phyloP scores from a whole-genome alignment of 2,113 vertebrate genomes.

The Hippoglossus stenolepis region DNA sequence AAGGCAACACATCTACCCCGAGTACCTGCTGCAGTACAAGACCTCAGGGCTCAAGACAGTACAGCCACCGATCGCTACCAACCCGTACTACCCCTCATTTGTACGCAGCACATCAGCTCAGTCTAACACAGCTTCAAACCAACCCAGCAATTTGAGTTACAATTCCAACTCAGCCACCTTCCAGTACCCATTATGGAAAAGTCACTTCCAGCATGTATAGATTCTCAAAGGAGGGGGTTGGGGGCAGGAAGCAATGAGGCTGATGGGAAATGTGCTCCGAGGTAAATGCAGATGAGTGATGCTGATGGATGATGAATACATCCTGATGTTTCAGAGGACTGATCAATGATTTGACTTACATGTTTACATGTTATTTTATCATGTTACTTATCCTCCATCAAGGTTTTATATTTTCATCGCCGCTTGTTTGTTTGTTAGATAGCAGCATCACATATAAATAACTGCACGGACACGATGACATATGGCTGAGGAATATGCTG shows the following conservation, averaged over 20 bases:
- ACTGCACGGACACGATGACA: no score
- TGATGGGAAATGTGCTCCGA: conserved; percentile 37
- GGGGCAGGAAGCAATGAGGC: conserved; percentile 41
- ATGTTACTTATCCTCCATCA: no score
- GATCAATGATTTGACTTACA: no score
- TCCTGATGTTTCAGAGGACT: not conserved
- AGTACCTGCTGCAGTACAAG: conserved; percentile 90
- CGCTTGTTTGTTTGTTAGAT: no score
- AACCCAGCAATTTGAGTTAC: not conserved
- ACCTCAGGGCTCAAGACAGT: not conserved
- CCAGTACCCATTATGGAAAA: not conserved
- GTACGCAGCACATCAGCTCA: not conserved
- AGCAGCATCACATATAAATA: no score
- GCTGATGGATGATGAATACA: not conserved
- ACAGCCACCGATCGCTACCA: not conserved
- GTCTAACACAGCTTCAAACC: not conserved
- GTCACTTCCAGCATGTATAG: conserved; percentile 28
- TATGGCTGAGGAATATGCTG: no score
- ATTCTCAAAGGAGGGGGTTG: conserved; percentile 7
- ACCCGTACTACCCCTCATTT: no score
- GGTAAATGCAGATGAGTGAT: conserved; percentile 24
- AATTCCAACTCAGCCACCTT: not conserved
- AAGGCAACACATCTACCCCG: conserved; percentile 92
- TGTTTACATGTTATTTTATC: no score
- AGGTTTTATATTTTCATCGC: no score